phyloP scores from a whole-genome alignment of 2,797 vertebrate species.

The Delichon dasypus region DNA sequence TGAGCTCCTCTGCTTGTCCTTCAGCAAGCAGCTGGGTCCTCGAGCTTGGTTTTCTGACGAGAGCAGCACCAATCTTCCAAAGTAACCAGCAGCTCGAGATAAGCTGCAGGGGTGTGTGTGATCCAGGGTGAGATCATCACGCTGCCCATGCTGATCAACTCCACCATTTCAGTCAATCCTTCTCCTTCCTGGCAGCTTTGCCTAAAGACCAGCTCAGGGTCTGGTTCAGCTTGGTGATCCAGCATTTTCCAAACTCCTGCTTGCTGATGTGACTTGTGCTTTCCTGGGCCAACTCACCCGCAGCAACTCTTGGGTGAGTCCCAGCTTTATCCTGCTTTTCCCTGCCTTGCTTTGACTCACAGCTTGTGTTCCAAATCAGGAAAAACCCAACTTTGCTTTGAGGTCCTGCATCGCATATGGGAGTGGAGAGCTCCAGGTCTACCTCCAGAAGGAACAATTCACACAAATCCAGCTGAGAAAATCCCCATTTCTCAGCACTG shows the following conservation, averaged over 20 bases:
- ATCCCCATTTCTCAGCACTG: not conserved
- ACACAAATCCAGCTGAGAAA: not conserved
- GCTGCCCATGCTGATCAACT: accelerated
- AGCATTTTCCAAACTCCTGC: not conserved
- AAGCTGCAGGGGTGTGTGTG: not conserved
- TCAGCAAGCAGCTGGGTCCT: not conserved
- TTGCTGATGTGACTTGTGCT: not conserved
- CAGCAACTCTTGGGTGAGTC: not conserved
- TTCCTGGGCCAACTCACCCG: not conserved
- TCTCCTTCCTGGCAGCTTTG: not conserved
- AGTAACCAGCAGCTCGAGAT: not conserved
- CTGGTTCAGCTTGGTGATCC: not conserved
- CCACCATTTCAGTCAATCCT: accelerated
- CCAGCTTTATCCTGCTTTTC: not conserved
- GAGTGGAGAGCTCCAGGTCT: not conserved
- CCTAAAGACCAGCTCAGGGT: not conserved
- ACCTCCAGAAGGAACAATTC: not conserved
- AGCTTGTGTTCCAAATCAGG: not conserved
- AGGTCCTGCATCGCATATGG: not conserved
- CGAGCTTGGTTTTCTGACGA: not conserved
- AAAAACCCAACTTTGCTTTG: not conserved
- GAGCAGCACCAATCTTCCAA: not conserved
- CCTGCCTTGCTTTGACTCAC: not conserved
- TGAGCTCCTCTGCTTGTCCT: not conserved
- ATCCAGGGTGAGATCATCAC: not conserved